Base-by-base conservation (phyloP, 2,113 vertebrate genomes). In the Thalassarche chlororhynchos region DNA sequence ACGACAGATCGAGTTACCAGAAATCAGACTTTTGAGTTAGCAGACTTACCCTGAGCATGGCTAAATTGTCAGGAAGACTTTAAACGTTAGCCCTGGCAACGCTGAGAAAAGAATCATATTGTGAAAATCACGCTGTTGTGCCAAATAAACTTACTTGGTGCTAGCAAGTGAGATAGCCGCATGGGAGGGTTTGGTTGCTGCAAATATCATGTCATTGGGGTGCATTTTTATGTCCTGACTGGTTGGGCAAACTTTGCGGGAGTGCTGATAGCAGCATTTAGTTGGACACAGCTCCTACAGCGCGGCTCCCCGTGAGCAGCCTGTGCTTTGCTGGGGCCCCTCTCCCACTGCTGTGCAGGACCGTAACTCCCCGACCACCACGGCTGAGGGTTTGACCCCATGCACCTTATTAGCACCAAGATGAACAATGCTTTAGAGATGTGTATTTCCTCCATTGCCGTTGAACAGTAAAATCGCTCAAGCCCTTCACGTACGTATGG, bases 121-220 rank as follows among this genome's bases (percentile, higher is more conserved):
- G 29, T 83, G 76, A 77, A 92, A 93, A 69, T 78, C 47, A 46
- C 0, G 0, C 11, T 21, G 16, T 40, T 60, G 8, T 49, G n/a
- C 15, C 64, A 74, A 81, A 69, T 17, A 46, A 42, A 68, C 1
- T 1, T 66, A 23, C 40, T 76, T 0, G 0, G 2, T 0, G 0
- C 49, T 54, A 79, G 46, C 20, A 44, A 83, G 23, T 2, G 29
- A 82, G 40, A 44, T 7, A 46, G 17, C 24, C 2, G 2, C 23
- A 29, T 5, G 19, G 32, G 40, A 89, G 36, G 25, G 31, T 44
- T 49, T 65, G 57, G n/a, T 60, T 82, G 25, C 40, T 66, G 32
- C 49, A 57, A 55, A 57, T 64, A 8, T 3, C 28, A 60, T 36
- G 29, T 26, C 60, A 49, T 0, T 11, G 17, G 14, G 20, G 40